phyloP scores from a whole-genome alignment of 2,888 invertebrate species.

The Orthosia gothica region DNA sequence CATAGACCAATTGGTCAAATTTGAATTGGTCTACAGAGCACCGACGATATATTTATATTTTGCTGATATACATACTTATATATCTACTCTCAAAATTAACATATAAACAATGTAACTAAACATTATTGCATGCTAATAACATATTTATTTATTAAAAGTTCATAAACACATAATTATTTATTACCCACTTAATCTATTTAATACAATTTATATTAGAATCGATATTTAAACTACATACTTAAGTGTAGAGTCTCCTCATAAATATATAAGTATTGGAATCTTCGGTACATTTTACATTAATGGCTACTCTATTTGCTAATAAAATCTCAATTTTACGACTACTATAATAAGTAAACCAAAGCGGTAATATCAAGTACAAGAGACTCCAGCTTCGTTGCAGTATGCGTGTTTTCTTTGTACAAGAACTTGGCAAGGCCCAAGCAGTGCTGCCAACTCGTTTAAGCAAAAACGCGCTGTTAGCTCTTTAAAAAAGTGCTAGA shows the following conservation, averaged over 20 bases:
- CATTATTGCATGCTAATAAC: conserved; percentile 3
- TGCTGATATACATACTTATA: background rate
- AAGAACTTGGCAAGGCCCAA: conserved; percentile 30
- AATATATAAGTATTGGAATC: conserved; percentile 35
- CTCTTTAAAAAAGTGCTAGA: too few species aligned
- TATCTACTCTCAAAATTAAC: background rate
- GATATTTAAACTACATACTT: conserved; percentile 14
- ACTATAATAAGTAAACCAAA: conserved; percentile 44
- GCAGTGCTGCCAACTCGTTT: too few species aligned
- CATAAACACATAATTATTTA: conserved; percentile 44
- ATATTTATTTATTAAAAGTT: conserved; percentile 18
- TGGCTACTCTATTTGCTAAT: conserved; percentile 56
- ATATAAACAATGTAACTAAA: conserved; percentile 8
- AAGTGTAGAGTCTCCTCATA: conserved; percentile 22
- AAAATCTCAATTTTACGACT: conserved; percentile 57
- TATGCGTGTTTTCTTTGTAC: conserved; percentile 28
- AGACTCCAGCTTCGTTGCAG: conserved; percentile 15
- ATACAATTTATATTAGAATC: conserved; percentile 18
- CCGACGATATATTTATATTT: too few species aligned
- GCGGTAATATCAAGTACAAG: conserved; percentile 24
- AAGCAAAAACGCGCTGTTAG: too few species aligned
- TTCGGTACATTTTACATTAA: conserved; percentile 37
- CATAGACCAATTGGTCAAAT: too few species aligned
- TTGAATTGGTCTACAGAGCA: too few species aligned
- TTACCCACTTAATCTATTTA: conserved; percentile 23